These are phyloP conservation scores for Crotophaga sulcirostris DNA, from an alignment of 2,113 vertebrate genomes.

Conservation along the genomic window DNA sequence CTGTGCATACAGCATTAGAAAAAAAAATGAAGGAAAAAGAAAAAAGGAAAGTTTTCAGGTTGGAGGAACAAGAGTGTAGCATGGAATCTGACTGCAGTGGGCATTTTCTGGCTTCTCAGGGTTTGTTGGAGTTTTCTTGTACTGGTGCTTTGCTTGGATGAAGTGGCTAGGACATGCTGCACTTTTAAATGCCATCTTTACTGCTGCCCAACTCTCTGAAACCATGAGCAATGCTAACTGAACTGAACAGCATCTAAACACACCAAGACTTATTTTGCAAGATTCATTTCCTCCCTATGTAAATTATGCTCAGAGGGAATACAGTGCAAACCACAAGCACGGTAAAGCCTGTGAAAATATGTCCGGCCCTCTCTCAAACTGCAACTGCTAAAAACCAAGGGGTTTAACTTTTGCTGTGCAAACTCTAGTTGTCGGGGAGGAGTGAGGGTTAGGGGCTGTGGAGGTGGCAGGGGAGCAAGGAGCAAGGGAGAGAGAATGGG, in stretches of 20 bases:
- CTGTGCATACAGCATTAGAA: conserved; percentile 69
- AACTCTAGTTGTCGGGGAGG: neutral
- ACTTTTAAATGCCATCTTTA: neutral
- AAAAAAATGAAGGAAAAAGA: neutral
- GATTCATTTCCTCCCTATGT: conserved; percentile 57
- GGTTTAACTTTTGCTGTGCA: neutral
- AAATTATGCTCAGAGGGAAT: conserved; percentile 62
- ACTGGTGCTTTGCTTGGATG: conserved; percentile 20
- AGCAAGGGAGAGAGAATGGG: neutral
- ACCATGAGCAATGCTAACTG: neutral
- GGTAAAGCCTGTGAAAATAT: conserved; percentile 22
- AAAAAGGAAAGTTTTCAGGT: conserved; percentile 42
- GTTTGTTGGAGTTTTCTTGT: neutral
- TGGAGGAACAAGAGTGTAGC: neutral
- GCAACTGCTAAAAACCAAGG: neutral
- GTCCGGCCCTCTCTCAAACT: neutral
- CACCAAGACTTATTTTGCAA: conserved; percentile 33
- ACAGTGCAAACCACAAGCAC: conserved; percentile 33
- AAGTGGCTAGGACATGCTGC: neutral
- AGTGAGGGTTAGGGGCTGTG: neutral
- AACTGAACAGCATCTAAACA: conserved; percentile 21
- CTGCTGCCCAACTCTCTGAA: neutral
- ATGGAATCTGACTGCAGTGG: conserved; percentile 27
- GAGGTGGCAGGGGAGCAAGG: neutral
- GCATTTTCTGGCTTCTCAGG: neutral